Evolutionary conservation across 2,888 invertebrate species (phyloP), one percentile per base, ranked within the genome.

Genomic region (Eustalomyia histrio): DNA sequence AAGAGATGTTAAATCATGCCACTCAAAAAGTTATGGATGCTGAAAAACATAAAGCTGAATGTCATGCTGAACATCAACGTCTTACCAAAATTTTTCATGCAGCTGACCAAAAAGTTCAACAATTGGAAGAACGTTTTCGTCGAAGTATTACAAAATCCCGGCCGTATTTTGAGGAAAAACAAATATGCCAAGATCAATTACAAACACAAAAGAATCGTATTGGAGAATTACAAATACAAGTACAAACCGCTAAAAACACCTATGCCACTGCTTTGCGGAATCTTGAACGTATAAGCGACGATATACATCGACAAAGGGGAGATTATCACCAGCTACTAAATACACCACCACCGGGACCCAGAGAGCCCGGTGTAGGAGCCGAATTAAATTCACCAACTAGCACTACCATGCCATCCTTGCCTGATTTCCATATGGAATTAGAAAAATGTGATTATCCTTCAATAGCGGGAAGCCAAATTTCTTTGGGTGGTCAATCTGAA

Each of bases 1-100:
- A 98, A 91, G 98, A 98, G 91, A 97, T 97, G 94, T 93, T 98
- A 82, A 98, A 98, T 92, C 97, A 97, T 92, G 97, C 97, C 83
- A 97, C 97, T 79, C 95, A 96, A 88, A 96, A 97, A 93, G 97
- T 98, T 29, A 97, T 95, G 95, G 97, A 97, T 87, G 97, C 98
- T 0, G 98, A 97, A 90, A 95, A 94, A 87, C 94, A 97, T 86
- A 97, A 97, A 89, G 94, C 97, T 7, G 95, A 95, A 85, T 96
- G 96, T 87, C 97, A 97, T 76, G 92, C 95, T 9, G 97, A 97
- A 87, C 98, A 98, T 90, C 95, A 96, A 88, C 93, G 93, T 86
- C 94, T 94, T 86, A 96, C 97, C 0, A 93, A 93, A n/a, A 91
- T 95, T 1, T 97, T 95, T 88, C 95, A 95, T 84, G 93, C 94